A percentile compares a stretch with the other conserved stretches of the same genome.
phyloP scores from a whole-genome alignment of 2,797 vertebrate species.

The Oryzias dopingdopingensis region DNA sequence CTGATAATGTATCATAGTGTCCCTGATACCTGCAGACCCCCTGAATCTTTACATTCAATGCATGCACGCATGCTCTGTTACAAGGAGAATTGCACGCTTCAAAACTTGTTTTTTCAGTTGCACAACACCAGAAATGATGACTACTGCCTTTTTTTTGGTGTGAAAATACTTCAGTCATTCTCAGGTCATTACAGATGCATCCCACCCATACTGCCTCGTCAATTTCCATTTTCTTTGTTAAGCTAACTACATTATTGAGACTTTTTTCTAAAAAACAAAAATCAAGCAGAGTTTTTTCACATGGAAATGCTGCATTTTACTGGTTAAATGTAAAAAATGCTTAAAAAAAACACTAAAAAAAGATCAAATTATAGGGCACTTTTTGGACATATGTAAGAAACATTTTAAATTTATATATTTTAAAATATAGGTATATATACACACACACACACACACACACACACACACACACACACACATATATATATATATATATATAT shows the following conservation, averaged over 20 bases:
- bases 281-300: conserved; percentile 31
- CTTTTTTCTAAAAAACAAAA: conserved; percentile 27
- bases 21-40: conserved; percentile 45
- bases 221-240: conserved; percentile 75
- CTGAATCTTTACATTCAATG: too few relatives aligned
- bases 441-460: too few relatives aligned
- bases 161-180: conserved; percentile 72
- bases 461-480: too few relatives aligned
- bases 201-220: conserved; percentile 61
- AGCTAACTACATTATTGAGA: conserved; percentile 68
- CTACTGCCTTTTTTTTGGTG: conserved; percentile 53
- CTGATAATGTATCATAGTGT: conserved; percentile 64
- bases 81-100: conserved; percentile 1
- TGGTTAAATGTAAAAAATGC: too few relatives aligned
- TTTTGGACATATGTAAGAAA: too few relatives aligned
- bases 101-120: conserved; percentile 25
- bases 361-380: too few relatives aligned
- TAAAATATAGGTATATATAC: too few relatives aligned
- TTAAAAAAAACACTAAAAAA: too few relatives aligned
- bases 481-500: too few relatives aligned
- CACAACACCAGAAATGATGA: conserved; percentile 31
- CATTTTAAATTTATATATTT: too few relatives aligned
- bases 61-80: neutral
- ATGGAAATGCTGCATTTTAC: too few relatives aligned
- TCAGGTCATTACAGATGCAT: conserved; percentile 72